These are phyloP conservation scores for Idaea dimidiata DNA, from an alignment of 2,888 invertebrate genomes.

Conservation along the genomic window DNA sequence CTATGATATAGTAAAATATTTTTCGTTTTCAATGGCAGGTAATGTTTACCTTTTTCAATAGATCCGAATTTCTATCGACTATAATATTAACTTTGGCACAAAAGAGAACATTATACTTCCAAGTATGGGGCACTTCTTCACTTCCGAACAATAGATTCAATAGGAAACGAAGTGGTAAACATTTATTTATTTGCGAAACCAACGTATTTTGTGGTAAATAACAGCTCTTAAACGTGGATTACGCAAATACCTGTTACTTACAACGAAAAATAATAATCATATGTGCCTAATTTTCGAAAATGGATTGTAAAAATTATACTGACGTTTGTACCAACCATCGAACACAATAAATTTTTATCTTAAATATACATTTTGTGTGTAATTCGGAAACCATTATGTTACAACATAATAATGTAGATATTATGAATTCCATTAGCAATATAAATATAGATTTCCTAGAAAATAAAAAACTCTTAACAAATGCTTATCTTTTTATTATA, in stretches of 20 bases:
- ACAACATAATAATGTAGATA: no score
- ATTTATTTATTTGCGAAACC: conserved; percentile 60
- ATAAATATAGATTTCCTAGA: no score
- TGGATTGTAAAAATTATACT: background rate
- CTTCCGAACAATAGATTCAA: conserved; percentile 77
- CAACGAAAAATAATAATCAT: background rate
- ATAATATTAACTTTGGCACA: conserved; percentile 78
- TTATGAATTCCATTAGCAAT: no score
- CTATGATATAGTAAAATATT: conserved; percentile 50
- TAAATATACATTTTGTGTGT: no score
- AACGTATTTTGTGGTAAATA: conserved; percentile 40
- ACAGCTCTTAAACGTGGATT: conserved; percentile 13
- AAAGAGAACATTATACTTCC: conserved; percentile 76
- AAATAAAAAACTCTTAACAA: no score
- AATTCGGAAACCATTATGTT: no score
- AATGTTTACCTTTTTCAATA: conserved; percentile 65
- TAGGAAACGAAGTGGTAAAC: conserved; percentile 78
- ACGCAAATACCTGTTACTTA: background rate
- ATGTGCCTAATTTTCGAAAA: no score
- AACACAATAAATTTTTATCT: no score
- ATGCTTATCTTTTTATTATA: no score
- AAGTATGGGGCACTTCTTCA: conserved; percentile 75
- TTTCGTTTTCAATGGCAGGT: conserved; percentile 68
- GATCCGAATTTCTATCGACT: conserved; percentile 69
- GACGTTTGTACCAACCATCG: background rate